Evolutionary conservation across 1,140 invertebrate genomes (phyloP), one percentile per base, ranked within the genome.

Genomic region (Dendroctonus ponderosae): DNA sequence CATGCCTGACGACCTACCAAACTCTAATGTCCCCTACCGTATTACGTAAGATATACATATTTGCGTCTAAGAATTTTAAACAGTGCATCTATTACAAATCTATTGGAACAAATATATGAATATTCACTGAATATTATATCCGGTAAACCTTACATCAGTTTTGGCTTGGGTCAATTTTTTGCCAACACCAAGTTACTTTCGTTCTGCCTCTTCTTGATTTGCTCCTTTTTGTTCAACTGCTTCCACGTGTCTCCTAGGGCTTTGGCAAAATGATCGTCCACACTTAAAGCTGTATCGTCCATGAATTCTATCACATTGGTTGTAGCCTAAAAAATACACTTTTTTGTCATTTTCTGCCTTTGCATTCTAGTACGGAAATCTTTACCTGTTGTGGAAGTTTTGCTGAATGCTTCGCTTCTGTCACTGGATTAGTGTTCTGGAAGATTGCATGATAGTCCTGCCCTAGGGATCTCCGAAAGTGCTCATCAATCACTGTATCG

Each of bases 241-340:
- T 89, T 85, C 94, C 94, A 98, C 0, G 93, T 96, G 67, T 96
- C 93, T 0, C 94, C 94, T 5, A 97, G 82, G 3, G 96, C 94
- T 83, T 97, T 97, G 9, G 94, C 93, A 80, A 97, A 97, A 76
- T 98, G 95, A 78, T 97, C 96, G 80, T 98, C 96, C 12, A 98
- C 93, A 8, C 75, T 76, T 37, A 79, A 48, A 26, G 75, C 75
- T 6, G 75, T 69, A 11, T 70, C 72, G 58, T 78, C 75, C 71
- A 77, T 75, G 48, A 76, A 69, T 59, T 78, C 76, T n/a, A 74
- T 71, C 2, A 79, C 73, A 56, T 73, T 80, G 56, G 73, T 62
- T 3, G 64, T 61, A 5, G 59, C 41, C 43, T 66, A 67, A 60
- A 42, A 39, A 39, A 39, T 15, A 51, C 50, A 51, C 7, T 7